A percentile compares a stretch with the other conserved stretches of the same genome.
phyloP scores from a whole-genome alignment of 1,140 invertebrate genomes.

The Caenorhabditis elegans region WBcel235 BX284604.4:6548501-6549000 shows the following conservation, averaged over 20 bases:
- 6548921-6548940: not conserved
- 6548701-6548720: no score
- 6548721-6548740: no score
- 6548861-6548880: not conserved
- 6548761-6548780: not conserved
- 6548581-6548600: not conserved
- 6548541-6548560: not conserved
- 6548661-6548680: no score
- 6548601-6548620: not conserved
- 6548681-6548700: no score
- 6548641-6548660: no score
- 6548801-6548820: not conserved
- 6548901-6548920: not conserved
- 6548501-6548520: not conserved
- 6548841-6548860: not conserved
- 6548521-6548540: not conserved
- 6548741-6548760: no score
- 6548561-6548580: not conserved
- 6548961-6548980: not conserved
- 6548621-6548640: no score
- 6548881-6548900: no score
- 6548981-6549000: not conserved
- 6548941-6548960: not conserved
- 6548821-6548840: not conserved
- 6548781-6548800: not conserved